Base-by-base conservation (phyloP, 2,888 invertebrate species). In the Drosophila subquinaria region DNA sequence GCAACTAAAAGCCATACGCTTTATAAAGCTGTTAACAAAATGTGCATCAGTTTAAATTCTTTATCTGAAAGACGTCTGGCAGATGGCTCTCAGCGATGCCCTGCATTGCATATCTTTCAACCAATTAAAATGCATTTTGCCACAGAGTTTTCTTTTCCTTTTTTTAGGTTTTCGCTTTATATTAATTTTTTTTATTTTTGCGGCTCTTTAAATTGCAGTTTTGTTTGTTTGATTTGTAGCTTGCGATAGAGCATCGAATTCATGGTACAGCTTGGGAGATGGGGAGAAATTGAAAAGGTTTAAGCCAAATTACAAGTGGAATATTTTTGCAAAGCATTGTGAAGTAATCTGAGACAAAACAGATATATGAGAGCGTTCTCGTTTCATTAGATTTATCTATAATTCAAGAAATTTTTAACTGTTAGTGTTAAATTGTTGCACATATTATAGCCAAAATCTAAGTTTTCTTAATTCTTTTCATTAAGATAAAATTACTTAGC, bases 71-170 rank as follows among this genome's bases (percentile, higher is more conserved):
- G 79, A 79, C 85, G 88, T 70, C 72, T 75, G 77, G 76, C 77
- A 75, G 76, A 77, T 76, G 79, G 75, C 75, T 76, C 66, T 61
- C 53, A 27, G 64, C 62, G 79, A 72, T 80, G 79, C 79, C 81
- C 83, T 79, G 84, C 90, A 88, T 90, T 90, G 89, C 91, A 88
- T 90, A 90, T 90, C 82, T 79, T 78, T 87, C 82, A 88, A 86
- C 91, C 91, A 91, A 91, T 91, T 91, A 91, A 91, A 90, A 89
- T 89, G 90, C 88, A 86, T 91, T 91, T 89, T 89, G 89, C 82
- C 79, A 68, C 66, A 69, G 42, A 80, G 51, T 67, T 80, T 71
- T 68, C 48, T 45, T 43, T 65, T 61, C 47, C 48, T 79, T 69
- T 59, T 9, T 43, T 52, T 20, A 20, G 20, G 20, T 61, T 23